phyloP scores from a whole-genome alignment of 2,888 invertebrate species.

The Myopa testacea region DNA sequence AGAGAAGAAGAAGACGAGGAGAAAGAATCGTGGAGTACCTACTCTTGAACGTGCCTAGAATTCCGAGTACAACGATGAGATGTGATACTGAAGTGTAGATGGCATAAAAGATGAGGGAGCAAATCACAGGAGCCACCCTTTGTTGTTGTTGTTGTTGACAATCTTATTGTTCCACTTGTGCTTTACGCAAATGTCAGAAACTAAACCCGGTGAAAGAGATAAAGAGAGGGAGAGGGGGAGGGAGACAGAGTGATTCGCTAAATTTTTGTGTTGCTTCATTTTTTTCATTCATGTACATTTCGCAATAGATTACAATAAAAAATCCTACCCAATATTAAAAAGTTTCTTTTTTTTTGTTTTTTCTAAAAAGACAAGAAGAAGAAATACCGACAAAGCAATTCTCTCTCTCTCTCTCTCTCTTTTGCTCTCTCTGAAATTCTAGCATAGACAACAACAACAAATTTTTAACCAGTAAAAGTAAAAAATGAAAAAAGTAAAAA shows the following conservation, averaged over 20 bases:
- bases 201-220: neutral
- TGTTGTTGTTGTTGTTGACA: slow-evolving; percentile 2
- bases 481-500: neutral
- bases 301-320: neutral
- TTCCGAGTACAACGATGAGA: neutral
- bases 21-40: neutral
- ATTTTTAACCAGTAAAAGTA: too few species aligned
- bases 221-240: neutral
- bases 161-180: neutral
- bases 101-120: neutral
- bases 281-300: neutral
- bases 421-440: too few species aligned
- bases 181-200: neutral
- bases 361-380: neutral
- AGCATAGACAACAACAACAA: too few species aligned
- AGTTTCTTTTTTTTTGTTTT: neutral
- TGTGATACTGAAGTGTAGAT: neutral
- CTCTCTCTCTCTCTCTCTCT: too few species aligned
- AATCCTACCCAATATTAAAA: neutral
- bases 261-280: neutral
- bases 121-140: neutral
- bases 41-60: neutral
- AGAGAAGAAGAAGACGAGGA: neutral
- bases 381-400: too few species aligned
- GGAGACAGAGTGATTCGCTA: neutral